These are phyloP conservation scores for Aleiodes testaceus DNA, from an alignment of 2,888 invertebrate species.

Conservation along the genomic window DNA sequence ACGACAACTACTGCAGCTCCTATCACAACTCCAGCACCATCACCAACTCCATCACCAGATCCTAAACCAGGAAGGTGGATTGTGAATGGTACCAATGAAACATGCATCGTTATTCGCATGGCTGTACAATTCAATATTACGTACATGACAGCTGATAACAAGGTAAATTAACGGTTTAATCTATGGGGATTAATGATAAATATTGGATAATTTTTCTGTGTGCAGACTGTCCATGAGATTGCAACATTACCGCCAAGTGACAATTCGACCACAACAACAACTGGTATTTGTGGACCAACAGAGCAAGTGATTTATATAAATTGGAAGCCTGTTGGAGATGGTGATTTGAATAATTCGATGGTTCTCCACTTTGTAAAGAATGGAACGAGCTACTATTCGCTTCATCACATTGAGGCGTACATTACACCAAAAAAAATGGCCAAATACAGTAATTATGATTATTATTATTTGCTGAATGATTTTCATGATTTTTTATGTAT, in stretches of 20 bases:
- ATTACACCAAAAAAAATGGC: constrained; percentile 68
- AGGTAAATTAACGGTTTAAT: constrained; percentile 56
- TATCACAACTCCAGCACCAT: constrained; percentile 64
- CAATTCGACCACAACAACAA: constrained; percentile 66
- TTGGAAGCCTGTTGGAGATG: constrained; percentile 70
- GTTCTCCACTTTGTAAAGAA: constrained; percentile 72
- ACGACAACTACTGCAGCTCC: constrained; percentile 63
- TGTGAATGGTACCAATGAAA: constrained; percentile 73
- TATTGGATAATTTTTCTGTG: constrained; percentile 12
- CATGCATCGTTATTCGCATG: constrained; percentile 81
- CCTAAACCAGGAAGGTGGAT: constrained; percentile 74
- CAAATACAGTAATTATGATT: constrained; percentile 55
- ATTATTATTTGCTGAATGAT: not conserved
- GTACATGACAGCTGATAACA: constrained; percentile 72
- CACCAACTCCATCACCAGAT: constrained; percentile 58
- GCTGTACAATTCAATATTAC: constrained; percentile 79
- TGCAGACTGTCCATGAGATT: constrained; percentile 62
- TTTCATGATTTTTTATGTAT: constrained; percentile 9
- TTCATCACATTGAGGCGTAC: constrained; percentile 59
- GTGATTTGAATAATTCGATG: constrained; percentile 59
- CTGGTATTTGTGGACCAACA: constrained; percentile 70
- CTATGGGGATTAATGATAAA: not conserved
- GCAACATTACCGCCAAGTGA: constrained; percentile 73
- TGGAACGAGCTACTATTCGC: constrained; percentile 61
- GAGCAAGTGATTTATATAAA: constrained; percentile 67